Base-by-base conservation (phyloP, 35 echinoderm and acorn worm genomes). In the Eucidaris tribuloides region DNA sequence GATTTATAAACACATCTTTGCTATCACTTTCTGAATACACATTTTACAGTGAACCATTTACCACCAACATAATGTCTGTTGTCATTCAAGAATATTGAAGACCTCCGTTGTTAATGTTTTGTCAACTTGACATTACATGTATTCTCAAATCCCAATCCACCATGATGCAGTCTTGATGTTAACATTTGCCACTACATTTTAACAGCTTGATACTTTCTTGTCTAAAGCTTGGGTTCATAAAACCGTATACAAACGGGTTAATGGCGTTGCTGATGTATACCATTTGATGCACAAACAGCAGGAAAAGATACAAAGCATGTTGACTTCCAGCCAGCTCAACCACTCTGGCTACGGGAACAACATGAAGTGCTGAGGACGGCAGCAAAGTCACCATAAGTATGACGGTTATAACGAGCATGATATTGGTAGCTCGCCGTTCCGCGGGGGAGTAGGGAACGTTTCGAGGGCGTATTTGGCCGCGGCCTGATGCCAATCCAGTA, bases 261-360 rank as follows among this genome's bases (percentile, higher is more conserved):
- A 74, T 40, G 11, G 68, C 68, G 38, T 44, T 74, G 68, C 68
- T 74, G 38, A 74, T 74, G 68, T 74, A 74, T 0, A 74, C 41
- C 1, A 40, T 74, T n/a, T 41, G 35, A 33, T 44, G 9, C 35
- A 74, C 35, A 74, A 74, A 74, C 7, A 44, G 6, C 7, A 74
- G n/a, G 41, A 74, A 74, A 7, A 74, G 68, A 74, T 74, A 74
- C 0, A 74, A 40, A 25, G 29, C n/a, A 22, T 20, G 38, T n/a
- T 74, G 38, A 5, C 37, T 13, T 7, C 35, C 38, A 40, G 68
- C 68, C 15, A 74, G 38, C 11, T 41, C 34, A 4, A 74, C 68
- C 34, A 74, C 24, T 41, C 9, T 36, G 1, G 14, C 25, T 23
- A 15, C 68, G 2, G 68, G 68, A n/a, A 74, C 7, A 2, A 74